These are phyloP conservation scores for Neoscelio sp. DNA, from an alignment of 2,888 invertebrate genomes.

Conservation along the genomic window DNA sequence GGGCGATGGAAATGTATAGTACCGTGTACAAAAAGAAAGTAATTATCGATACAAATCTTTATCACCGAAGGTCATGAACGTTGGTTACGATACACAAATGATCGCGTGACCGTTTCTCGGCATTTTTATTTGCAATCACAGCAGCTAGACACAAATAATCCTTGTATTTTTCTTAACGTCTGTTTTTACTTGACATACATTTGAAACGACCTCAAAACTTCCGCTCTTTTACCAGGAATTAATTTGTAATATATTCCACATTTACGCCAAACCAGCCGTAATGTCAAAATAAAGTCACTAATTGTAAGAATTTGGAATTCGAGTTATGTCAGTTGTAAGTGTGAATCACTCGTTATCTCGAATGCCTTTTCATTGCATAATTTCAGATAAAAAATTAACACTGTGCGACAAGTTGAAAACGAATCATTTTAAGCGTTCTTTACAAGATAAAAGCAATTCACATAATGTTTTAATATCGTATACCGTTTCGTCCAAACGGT, in stretches of 20 bases:
- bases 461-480: too few species aligned
- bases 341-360: too few species aligned
- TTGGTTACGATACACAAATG: neutral
- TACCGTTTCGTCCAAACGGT: too few species aligned
- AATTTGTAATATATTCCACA: conserved; percentile 21
- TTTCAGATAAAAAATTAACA: too few species aligned
- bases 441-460: too few species aligned
- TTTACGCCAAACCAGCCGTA: too few species aligned
- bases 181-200: conserved; percentile 37
- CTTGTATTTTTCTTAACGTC: conserved; percentile 38
- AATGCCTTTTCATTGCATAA: neutral
- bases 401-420: too few species aligned
- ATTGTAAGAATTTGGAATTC: too few species aligned
- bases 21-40: neutral
- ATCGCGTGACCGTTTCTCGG: conserved; percentile 25
- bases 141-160: conserved; percentile 24
- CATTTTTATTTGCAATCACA: conserved; percentile 16
- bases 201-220: conserved; percentile 35
- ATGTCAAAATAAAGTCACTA: neutral
- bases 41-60: conserved; percentile 24
- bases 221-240: conserved; percentile 8
- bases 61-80: conserved; percentile 11
- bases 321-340: neutral
- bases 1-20: too few species aligned
- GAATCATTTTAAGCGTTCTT: too few species aligned